Conservation (phyloP, 2,888 invertebrate species). For the Luperina nickerlii region DNA sequence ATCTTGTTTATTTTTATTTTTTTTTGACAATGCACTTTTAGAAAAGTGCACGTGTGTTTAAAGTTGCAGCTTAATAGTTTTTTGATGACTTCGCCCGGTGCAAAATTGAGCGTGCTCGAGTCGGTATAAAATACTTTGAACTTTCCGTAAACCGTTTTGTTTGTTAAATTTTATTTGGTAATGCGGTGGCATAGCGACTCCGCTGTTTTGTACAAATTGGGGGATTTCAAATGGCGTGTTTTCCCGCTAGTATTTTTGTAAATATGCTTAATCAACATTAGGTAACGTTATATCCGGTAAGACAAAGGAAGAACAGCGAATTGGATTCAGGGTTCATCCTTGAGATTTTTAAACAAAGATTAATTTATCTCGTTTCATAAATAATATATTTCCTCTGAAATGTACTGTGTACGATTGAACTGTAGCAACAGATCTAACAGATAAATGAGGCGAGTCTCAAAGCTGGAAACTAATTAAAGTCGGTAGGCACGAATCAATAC, state of each 20-base stretch:
- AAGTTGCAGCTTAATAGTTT: conserved; percentile 76
- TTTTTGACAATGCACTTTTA: conserved; percentile 69
- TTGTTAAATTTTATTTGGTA: conserved; percentile 65
- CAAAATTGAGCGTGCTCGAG: conserved; percentile 67
- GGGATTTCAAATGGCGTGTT: conserved; percentile 51
- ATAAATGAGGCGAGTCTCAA: conserved; percentile 83
- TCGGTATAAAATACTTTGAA: conserved; percentile 59
- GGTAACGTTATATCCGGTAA: conserved; percentile 31
- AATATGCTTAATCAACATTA: conserved; percentile 45
- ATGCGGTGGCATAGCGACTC: conserved; percentile 54
- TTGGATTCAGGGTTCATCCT: conserved; percentile 34
- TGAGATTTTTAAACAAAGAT: conserved; percentile 36
- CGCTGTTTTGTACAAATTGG: conserved; percentile 51
- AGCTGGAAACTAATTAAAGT: conserved; percentile 88
- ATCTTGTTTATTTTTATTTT: conserved; percentile 65
- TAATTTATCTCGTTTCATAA: conserved; percentile 56
- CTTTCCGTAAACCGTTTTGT: conserved; percentile 63
- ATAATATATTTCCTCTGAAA: conserved; percentile 58
- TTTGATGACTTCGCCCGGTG: conserved; percentile 75
- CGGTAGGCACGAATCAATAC: conserved; percentile 85
- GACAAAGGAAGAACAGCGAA: conserved; percentile 42
- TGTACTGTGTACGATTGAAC: conserved; percentile 53
- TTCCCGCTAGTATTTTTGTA: conserved; percentile 50
- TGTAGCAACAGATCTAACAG: conserved; percentile 73
- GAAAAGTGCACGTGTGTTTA: conserved; percentile 72